Percentiles rank a stretch among this genome's conserved stretches.
Conservation (phyloP, 2,888 invertebrate genomes). For the Callimorpha dominula region DNA sequence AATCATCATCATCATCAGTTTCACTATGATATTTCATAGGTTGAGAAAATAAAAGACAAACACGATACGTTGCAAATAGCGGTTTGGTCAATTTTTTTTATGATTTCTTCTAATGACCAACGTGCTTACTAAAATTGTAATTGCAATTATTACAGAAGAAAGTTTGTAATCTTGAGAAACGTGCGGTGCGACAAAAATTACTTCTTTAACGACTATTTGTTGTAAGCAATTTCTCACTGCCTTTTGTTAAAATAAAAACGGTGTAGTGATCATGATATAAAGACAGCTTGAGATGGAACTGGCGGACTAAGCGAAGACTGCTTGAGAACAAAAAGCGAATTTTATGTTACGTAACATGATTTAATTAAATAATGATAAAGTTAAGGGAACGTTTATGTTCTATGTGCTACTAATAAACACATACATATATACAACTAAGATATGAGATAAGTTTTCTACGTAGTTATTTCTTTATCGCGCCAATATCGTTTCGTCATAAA, state of each 20-base stretch:
- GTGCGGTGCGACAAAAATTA: constrained; percentile 13
- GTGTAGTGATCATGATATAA: constrained; percentile 5
- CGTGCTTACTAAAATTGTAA: constrained; percentile 10
- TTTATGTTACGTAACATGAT: neutral
- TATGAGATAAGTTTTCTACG: constrained; percentile 14
- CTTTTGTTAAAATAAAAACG: constrained; percentile 10
- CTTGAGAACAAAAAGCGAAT: neutral
- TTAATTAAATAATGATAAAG: neutral
- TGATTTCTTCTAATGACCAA: constrained; percentile 3
- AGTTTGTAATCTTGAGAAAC: constrained; percentile 15
- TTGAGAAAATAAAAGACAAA: neutral
- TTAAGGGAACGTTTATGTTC: neutral
- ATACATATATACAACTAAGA: neutral
- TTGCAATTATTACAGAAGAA: constrained; percentile 16
- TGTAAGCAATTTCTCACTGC: constrained; percentile 24
- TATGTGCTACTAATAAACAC: neutral
- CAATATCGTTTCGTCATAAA: constrained; percentile 56
- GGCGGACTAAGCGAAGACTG: neutral
- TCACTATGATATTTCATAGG: neutral
- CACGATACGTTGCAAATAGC: neutral
- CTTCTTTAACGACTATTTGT: constrained; percentile 24
- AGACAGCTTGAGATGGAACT: neutral
- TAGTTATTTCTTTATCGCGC: constrained; percentile 42
- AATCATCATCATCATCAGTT: neutral
- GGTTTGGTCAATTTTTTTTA: neutral